A percentile compares a stretch with the other conserved stretches of the same genome.
These are phyloP conservation scores for Thryonomys swinderianus DNA, from an alignment of 2,113 vertebrate species.

Conservation along the genomic window DNA sequence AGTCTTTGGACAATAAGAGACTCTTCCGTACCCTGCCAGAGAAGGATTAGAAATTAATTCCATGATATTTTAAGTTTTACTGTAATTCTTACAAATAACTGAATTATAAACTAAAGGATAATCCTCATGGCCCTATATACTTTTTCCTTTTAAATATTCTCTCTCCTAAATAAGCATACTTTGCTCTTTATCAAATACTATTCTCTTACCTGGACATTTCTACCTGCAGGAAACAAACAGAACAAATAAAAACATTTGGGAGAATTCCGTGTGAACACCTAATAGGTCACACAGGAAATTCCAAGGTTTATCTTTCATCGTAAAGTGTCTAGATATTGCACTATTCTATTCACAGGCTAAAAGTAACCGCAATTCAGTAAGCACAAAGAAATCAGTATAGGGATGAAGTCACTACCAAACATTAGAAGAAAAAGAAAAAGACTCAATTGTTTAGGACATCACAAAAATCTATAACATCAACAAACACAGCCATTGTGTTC, in stretches of 20 bases:
- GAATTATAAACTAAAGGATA: background rate
- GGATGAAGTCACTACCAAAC: slow-evolving; percentile 14
- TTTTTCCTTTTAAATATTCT: background rate
- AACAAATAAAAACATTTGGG: background rate
- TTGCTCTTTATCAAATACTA: background rate
- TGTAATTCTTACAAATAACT: slow-evolving; percentile 16
- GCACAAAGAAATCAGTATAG: background rate
- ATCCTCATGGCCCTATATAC: background rate
- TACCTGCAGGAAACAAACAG: background rate
- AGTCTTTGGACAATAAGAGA: background rate
- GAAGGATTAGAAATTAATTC: background rate
- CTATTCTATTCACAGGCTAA: background rate
- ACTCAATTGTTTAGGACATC: background rate
- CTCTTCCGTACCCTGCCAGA: background rate
- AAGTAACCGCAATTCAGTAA: slow-evolving; percentile 12
- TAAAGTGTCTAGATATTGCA: background rate
- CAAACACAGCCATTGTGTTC: background rate
- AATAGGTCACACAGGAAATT: background rate
- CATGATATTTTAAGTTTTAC: background rate
- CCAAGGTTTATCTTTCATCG: background rate
- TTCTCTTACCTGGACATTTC: background rate
- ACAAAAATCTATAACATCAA: background rate
- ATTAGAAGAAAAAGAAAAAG: background rate
- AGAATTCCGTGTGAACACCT: background rate
- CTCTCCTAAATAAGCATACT: background rate